Evolutionary conservation across 2,113 vertebrate genomes (phyloP).

Genomic region (Neolamprologus falcicula): DNA sequence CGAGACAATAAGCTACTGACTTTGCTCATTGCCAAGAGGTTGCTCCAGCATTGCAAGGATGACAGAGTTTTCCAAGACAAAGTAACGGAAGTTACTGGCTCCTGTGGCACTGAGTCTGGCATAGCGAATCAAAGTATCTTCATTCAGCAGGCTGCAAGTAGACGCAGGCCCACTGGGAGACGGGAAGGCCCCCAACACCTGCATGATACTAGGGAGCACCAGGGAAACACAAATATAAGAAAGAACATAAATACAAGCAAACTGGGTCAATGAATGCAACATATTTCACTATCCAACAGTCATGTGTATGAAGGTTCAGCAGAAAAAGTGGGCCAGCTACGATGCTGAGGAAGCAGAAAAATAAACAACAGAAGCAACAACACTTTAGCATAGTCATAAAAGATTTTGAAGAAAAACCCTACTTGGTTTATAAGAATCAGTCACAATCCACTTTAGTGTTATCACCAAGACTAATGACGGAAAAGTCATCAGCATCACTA

Average conservation of each 20-base stretch:
- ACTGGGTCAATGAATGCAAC: neutral
- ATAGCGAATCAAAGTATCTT: conserved; percentile 88
- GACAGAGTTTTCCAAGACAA: conserved; percentile 92
- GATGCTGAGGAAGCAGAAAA: neutral
- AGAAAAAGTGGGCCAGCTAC: neutral
- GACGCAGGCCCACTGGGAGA: conserved; percentile 93
- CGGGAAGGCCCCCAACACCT: conserved; percentile 91
- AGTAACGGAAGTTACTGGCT: conserved; percentile 90
- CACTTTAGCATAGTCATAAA: neutral
- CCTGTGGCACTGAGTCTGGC: conserved; percentile 86
- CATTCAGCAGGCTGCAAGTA: conserved; percentile 93
- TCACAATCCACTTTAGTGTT: neutral
- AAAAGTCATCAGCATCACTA: neutral
- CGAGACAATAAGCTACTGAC: conserved; percentile 67
- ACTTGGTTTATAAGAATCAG: neutral
- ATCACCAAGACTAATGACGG: neutral
- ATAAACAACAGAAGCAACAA: neutral
- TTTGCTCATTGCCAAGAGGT: conserved; percentile 93
- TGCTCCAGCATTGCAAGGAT: conserved; percentile 95
- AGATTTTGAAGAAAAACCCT: neutral
- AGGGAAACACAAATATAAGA: neutral
- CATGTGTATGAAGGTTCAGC: neutral
- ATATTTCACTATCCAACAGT: neutral
- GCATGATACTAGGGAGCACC: conserved; percentile 84
- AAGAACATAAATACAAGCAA: neutral